Conservation (phyloP, 2,888 invertebrate genomes). For the Hyppa rectilinea region DNA sequence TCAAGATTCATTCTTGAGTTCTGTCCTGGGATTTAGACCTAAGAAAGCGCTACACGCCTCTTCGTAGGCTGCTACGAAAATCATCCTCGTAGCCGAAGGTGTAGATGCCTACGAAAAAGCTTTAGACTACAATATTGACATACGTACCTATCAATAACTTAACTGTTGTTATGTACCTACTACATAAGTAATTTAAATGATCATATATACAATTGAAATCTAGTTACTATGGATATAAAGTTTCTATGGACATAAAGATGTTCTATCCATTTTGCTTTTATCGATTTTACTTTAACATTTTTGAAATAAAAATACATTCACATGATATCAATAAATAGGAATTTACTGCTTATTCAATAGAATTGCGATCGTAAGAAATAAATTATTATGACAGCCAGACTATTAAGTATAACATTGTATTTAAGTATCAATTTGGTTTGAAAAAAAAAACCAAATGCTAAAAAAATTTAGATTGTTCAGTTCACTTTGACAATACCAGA, state of each 20-base stretch:
- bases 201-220: neutral
- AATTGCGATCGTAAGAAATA: slow-evolving; percentile 16
- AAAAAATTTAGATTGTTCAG: slow-evolving; percentile 24
- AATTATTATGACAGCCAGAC: slow-evolving; percentile 40
- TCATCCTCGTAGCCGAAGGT: neutral
- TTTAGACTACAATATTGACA: neutral
- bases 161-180: neutral
- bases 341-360: slow-evolving; percentile 4
- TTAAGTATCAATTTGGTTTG: slow-evolving; percentile 29
- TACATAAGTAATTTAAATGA: neutral
- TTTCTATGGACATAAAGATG: neutral
- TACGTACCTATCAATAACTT: neutral
- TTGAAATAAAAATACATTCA: neutral
- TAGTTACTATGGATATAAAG: neutral
- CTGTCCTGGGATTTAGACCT: neutral
- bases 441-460: slow-evolving; percentile 12
- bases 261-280: neutral
- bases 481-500: slow-evolving; percentile 20
- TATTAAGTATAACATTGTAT: slow-evolving; percentile 33
- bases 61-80: slow-evolving; percentile 7
- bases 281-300: neutral
- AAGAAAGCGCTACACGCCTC: neutral
- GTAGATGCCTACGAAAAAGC: neutral
- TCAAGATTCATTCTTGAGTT: neutral
- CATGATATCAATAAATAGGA: slow-evolving; percentile 15